Percentiles rank a stretch among this genome's conserved stretches.
Evolutionary conservation across 2,113 vertebrate genomes (phyloP).

Genomic region (Pelusios castaneus): DNA sequence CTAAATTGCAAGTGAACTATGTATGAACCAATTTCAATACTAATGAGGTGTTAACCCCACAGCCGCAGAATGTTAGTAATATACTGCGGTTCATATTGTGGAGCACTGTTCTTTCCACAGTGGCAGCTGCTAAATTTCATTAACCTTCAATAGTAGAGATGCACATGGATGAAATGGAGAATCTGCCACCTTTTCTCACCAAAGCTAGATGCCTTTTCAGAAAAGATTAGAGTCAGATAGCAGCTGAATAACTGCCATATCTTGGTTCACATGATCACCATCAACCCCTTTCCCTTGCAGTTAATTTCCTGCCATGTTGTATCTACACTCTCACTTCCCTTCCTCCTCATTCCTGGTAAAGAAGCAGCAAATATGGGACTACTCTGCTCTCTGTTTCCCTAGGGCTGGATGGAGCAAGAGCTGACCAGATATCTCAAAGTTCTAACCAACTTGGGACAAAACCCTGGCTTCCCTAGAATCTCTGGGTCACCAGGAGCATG

Average conservation of each 20-base stretch:
- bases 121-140: fast-evolving
- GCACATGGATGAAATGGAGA: not conserved
- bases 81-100: not conserved
- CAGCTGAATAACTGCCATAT: not conserved
- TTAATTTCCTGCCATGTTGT: not conserved
- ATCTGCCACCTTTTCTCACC: fast-evolving
- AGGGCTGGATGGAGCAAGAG: not conserved
- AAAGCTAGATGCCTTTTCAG: not conserved
- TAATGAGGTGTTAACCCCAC: constrained; percentile 29
- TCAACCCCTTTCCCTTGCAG: not conserved
- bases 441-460: not conserved
- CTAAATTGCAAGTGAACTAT: constrained; percentile 41
- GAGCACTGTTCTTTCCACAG: not conserved
- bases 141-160: not conserved
- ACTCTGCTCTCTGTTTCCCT: not conserved
- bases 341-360: not conserved
- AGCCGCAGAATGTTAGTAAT: not conserved
- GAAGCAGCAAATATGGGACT: not conserved
- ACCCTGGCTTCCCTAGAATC: not conserved
- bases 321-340: not conserved
- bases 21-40: constrained; percentile 48
- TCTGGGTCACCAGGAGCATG: not conserved
- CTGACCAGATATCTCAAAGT: not conserved
- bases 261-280: not conserved
- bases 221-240: not conserved